Evolutionary conservation across 2,113 vertebrate species (phyloP), one percentile per base, ranked within the genome.

Genomic region (Lathamus discolor): DNA sequence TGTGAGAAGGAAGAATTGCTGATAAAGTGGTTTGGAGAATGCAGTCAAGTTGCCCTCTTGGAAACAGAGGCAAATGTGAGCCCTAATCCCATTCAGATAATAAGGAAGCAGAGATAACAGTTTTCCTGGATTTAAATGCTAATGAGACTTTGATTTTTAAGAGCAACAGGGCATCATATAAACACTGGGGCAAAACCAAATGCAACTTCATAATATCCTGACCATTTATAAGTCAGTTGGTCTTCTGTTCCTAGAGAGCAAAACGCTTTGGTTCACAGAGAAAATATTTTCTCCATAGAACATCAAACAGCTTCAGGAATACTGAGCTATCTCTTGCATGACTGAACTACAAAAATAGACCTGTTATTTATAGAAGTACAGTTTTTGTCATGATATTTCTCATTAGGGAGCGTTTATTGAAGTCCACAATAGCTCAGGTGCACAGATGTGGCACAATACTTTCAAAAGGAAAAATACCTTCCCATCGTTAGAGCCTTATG

Each of bases 171-270:
- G 29, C 13, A 73, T 13, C 16, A 39, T 18, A 17, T 28, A 75
- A 92, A 68, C 0, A 0, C 0, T 31, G 27, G 10, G 13, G 13
- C 43, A 88, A 43, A n/a, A 93, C 39, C 29, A 62, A 64, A 8
- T 5, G 16, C 18, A 52, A 74, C 55, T 33, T 27, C 0, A 44
- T 18, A 6, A 67, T 67, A 33, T n/a, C 11, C 4, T 31, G 54
- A 43, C 5, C 7, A 43, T n/a, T 63, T 48, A 54, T 3, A 41
- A 55, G 39, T 23, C 28, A 28, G 4, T 57, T 52, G 23, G 5
- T 46, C 29, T 72, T 48, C 43, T 48, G 11, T 75, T 75, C 25
- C 14, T 33, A 49, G 25, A 46, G n/a, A 63, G 25, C 14, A 46
- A 79, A 43, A 79, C 15, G 8, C 37, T 95, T 74, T 43, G 59